Percentiles rank a stretch among this genome's conserved stretches.
Conservation (phyloP, 2,888 invertebrate genomes). For the Pseudolycoriella hygida region DNA sequence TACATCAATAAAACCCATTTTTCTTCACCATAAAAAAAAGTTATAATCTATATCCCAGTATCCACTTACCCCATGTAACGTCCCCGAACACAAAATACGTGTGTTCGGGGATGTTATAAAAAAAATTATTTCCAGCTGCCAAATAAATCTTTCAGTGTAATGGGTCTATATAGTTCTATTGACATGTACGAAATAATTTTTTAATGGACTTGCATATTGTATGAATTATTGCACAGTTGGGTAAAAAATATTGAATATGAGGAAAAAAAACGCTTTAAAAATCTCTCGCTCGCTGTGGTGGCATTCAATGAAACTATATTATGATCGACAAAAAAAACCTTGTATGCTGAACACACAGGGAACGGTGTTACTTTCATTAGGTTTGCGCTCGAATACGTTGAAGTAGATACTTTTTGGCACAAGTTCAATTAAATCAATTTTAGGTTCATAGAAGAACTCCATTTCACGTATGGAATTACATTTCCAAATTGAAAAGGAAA, state of each 20-base stretch:
- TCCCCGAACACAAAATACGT: neutral
- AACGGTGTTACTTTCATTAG: too few relatives aligned
- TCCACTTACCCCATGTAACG: neutral
- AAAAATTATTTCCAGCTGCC: neutral
- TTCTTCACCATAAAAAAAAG: neutral
- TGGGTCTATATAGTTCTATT: neutral
- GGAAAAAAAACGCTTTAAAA: neutral
- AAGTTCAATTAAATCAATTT: too few relatives aligned
- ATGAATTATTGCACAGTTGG: neutral
- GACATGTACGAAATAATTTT: neutral
- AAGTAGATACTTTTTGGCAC: too few relatives aligned
- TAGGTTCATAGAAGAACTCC: too few relatives aligned
- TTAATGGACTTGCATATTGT: constrained; percentile 1
- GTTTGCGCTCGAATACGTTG: too few relatives aligned
- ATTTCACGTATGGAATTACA: too few relatives aligned
- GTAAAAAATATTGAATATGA: neutral
- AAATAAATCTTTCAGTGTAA: neutral
- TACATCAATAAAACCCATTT: constrained; percentile 1
- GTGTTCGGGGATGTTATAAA: neutral
- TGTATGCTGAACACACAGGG: too few relatives aligned
- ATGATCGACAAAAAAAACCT: too few relatives aligned
- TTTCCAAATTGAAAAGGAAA: too few relatives aligned
- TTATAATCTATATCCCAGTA: neutral
- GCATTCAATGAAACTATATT: too few relatives aligned
- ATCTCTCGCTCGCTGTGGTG: too few relatives aligned